phyloP scores from a whole-genome alignment of 2,888 invertebrate genomes.

The Trichopria drosophilae region DNA sequence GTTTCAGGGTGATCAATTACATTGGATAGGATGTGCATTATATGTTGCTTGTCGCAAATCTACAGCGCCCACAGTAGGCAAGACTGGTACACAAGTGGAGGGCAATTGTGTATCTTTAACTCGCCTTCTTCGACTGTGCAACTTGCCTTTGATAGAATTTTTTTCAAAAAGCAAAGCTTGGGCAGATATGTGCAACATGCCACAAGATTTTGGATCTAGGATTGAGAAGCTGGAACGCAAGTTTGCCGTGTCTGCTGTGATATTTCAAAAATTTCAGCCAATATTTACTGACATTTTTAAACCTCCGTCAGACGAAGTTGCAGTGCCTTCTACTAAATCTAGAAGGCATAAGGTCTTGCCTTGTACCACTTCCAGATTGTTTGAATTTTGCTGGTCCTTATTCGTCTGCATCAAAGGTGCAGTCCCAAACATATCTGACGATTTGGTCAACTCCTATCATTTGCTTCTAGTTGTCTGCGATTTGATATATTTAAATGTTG shows the following conservation, averaged over 20 bases:
- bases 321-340: slow-evolving; percentile 62
- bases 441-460: slow-evolving; percentile 93
- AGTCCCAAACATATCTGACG: slow-evolving; percentile 83
- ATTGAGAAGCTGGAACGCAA: slow-evolving; percentile 84
- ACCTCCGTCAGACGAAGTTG: slow-evolving; percentile 66
- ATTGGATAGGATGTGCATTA: slow-evolving; percentile 94
- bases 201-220: slow-evolving; percentile 79
- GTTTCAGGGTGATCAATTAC: slow-evolving; percentile 79
- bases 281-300: slow-evolving; percentile 87
- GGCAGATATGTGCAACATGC: slow-evolving; percentile 91
- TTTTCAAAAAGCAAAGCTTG: slow-evolving; percentile 93
- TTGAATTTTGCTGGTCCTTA: slow-evolving; percentile 92
- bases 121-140: slow-evolving; percentile 82
- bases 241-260: slow-evolving; percentile 91
- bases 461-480: slow-evolving; percentile 89
- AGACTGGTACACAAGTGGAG: slow-evolving; percentile 71
- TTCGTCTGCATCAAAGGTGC: slow-evolving; percentile 88
- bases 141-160: slow-evolving; percentile 91
- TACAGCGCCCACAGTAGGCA: slow-evolving; percentile 78
- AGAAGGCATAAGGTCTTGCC: slow-evolving; percentile 72
- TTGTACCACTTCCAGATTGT: slow-evolving; percentile 80
- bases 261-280: slow-evolving; percentile 88
- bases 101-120: slow-evolving; percentile 92
- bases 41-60: slow-evolving; percentile 86
- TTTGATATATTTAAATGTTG: slow-evolving; percentile 84